Base-by-base conservation (phyloP, 2,113 vertebrate species). In the Tachuris rubrigastra region DNA sequence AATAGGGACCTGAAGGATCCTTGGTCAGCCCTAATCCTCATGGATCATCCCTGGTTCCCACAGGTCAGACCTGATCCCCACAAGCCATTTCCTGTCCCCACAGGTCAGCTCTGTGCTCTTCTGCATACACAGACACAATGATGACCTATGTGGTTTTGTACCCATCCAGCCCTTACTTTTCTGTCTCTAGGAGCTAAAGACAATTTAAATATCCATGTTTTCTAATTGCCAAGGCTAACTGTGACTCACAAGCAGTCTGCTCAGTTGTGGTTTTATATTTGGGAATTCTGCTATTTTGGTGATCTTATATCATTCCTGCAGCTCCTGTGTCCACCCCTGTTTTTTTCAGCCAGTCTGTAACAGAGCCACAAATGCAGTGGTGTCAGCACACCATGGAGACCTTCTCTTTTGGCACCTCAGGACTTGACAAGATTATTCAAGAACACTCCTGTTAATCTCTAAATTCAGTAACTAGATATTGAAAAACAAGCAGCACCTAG, bases 301-400 rank as follows among this genome's bases (percentile, higher is more conserved):
- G 84, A 86, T 50, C 2, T 49, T 66, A 27, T 4, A 5, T 33
- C 0, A 0, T 42, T 30, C 47, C 10, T 0, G 0, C 5, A 0
- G 50, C 67, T 86, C 37, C 55, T 0, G 0, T 13, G 30, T 58
- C 67, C 72, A 83, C 20, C 22, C 8, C 35, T 23, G 4, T 0
- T 33, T 63, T 46, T 90, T 79, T 72, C 75, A 65, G 21, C 12
- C 62, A 44, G 65, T 30, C 39, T n/a, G 24, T 9, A 8, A 42
- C 19, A 9, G 18, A 78, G n/a, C 30, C 56, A 75, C 59, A 94
- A 77, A 72, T 22, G 37, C 37, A 63, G 14, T 2, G 1, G 12
- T 50, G 31, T 16, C 56, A 44, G 41, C 30, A 47, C 21, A 30
- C 7, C 1, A 3, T 10, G 53, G 9, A 5, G 3, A 1, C 5